A percentile compares a stretch with the other conserved stretches of the same genome.
phyloP scores from a whole-genome alignment of 2,888 invertebrate species.

The Cheiracanthium punctorium region DNA sequence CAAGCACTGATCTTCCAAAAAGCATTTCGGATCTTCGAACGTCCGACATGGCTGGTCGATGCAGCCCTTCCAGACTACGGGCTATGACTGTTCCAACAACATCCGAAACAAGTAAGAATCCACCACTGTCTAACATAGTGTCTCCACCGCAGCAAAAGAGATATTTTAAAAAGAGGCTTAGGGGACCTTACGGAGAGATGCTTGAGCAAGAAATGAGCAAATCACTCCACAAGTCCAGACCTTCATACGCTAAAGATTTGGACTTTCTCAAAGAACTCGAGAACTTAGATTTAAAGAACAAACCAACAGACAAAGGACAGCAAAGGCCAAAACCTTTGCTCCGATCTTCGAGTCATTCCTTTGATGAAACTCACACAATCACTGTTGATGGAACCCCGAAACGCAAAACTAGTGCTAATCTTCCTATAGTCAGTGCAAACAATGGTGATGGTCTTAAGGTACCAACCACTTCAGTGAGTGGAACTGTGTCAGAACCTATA shows the following conservation, averaged over 20 bases:
- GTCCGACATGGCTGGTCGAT: constrained; percentile 10
- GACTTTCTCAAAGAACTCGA: constrained; percentile 78
- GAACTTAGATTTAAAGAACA: neutral
- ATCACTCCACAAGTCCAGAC: constrained; percentile 75
- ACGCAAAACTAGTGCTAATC: constrained; percentile 81
- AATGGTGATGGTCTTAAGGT: constrained; percentile 19
- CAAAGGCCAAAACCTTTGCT: constrained; percentile 34
- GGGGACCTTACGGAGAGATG: constrained; percentile 88
- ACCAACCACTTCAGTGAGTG: constrained; percentile 33
- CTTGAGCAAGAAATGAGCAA: constrained; percentile 88
- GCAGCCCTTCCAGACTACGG: constrained; percentile 35
- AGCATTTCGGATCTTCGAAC: neutral
- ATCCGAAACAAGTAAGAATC: constrained; percentile 21
- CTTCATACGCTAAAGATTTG: constrained; percentile 79
- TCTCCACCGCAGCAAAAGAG: constrained; percentile 76
- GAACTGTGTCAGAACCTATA: constrained; percentile 56
- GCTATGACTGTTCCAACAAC: constrained; percentile 55
- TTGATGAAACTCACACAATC: constrained; percentile 78
- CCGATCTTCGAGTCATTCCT: constrained; percentile 76
- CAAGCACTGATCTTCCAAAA: neutral
- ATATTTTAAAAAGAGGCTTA: constrained; percentile 84
- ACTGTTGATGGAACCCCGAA: constrained; percentile 76
- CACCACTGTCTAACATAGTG: neutral
- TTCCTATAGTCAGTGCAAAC: constrained; percentile 74
- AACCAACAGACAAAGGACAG: neutral